Base-by-base conservation (phyloP, 2,888 invertebrate genomes). In the Shargacucullia verbasci region DNA sequence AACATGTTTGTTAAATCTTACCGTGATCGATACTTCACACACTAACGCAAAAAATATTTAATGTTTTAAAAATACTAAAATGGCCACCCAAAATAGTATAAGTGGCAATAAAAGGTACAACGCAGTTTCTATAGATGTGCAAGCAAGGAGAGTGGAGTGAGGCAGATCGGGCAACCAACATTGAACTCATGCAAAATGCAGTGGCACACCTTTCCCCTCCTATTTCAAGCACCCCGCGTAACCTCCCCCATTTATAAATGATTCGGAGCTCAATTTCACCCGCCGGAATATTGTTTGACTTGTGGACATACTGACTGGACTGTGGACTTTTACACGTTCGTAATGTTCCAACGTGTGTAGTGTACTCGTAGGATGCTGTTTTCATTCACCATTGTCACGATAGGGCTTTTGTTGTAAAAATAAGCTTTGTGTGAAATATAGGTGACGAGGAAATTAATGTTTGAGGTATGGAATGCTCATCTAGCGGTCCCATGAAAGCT, bases 111-210 rank as follows among this genome's bases (percentile, higher is more conserved):
- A 76, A 70, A 52, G 60, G 44, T 59, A 64, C 56, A 54, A 25
- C 48, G 59, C 33, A 50, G 29, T 62, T 52, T 61, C 52, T 72
- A 62, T 68, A 70, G 54, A 62, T 77, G 61, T 65, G 65, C 70
- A 71, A 65, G 67, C 58, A 62, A 69, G 43, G 59, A 70, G 70
- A 78, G 73, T 69, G 73, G 64, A 73, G 81, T 76, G 79, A 75
- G 80, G 70, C 70, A 79, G 78, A 82, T 82, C 81, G 78, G 76
- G 82, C 77, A 76, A 84, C 84, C 82, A 82, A 84, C 85, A 83
- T 76, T 65, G 81, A 79, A 70, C 87, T 91, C 90, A 92, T 92
- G 84, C 87, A 92, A 91, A 90, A 92, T 92, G 89, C 91, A 92
- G 79, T 66, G 73, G 62, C 80, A 70, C 81, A 81, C 85, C 85